Evolutionary conservation across 2,888 invertebrate genomes (phyloP), one percentile per base, ranked within the genome.

Genomic region (Steromphala cineraria): DNA sequence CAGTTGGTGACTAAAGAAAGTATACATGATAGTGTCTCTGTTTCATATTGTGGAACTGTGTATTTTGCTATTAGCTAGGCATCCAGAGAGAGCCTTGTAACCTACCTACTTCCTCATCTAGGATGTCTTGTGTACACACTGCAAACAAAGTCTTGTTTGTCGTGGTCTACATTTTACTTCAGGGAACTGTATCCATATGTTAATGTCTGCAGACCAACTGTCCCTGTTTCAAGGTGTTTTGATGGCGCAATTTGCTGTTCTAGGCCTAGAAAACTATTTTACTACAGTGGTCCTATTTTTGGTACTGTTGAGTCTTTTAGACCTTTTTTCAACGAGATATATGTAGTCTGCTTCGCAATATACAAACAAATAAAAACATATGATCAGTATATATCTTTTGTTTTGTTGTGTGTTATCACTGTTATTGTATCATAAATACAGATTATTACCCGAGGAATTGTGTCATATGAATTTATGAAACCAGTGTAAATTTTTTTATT

Each of bases 271-370:
- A 79, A 79, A 76, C 80, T 83, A 67, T 80, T 82, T 80, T 78
- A 78, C 53, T 71, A 74, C 67, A 71, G 71, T 78, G 75, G 78
- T 81, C 71, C 79, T 83, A 80, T 79, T 81, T 84, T 83, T 84
- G 81, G 79, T 81, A 84, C 84, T 82, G 84, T 84, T 82, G 79
- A 78, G 79, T 83, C 80, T 81, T 81, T 82, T 85, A 85, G 85
- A 83, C 83, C 80, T 81, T 81, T 84, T 82, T 80, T 81, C 79
- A 81, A 79, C 81, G 81, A 82, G 83, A 82, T 85, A 82, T 79
- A 83, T 83, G 83, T 85, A 85, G 85, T 85, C 85, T 85, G 85
- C 85, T 85, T 85, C 80, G 83, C 85, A 85, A 83, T 75, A 83
- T 85, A 85, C 82, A 83, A 82, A 81, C 81, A 81, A 85, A 82